Percentiles rank a stretch among this genome's conserved stretches.
These are phyloP conservation scores for Meghimatium bilineatum DNA, from an alignment of 2,888 invertebrate genomes.

Conservation along the genomic window DNA sequence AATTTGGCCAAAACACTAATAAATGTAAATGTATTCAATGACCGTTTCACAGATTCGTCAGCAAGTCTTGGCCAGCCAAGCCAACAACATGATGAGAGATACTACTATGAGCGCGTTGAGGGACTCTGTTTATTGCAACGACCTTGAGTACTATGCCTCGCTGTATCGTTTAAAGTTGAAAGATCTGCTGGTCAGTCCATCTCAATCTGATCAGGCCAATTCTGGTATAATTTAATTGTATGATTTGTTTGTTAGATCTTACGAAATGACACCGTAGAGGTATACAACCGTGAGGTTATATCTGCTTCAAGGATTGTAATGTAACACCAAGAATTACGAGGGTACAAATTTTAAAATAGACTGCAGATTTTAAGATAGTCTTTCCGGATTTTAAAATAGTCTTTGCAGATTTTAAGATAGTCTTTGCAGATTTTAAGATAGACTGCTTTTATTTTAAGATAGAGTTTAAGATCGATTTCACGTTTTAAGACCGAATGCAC, in stretches of 20 bases:
- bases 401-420: no score
- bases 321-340: no score
- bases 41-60: constrained; percentile 33
- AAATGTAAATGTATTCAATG: neutral
- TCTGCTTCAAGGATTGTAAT: no score
- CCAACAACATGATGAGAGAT: constrained; percentile 35
- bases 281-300: neutral
- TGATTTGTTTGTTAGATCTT: neutral
- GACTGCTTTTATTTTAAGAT: no score
- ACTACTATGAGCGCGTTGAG: constrained; percentile 30
- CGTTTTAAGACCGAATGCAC: no score
- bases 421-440: no score
- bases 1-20: no score
- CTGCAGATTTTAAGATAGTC: no score
- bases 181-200: constrained; percentile 35
- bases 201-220: neutral
- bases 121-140: constrained; percentile 53
- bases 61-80: constrained; percentile 28
- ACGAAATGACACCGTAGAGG: neutral
- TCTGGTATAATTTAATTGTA: neutral
- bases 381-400: no score
- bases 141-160: constrained; percentile 62
- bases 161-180: constrained; percentile 53
- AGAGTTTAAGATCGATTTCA: no score
- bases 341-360: no score